Evolutionary conservation across 2,888 invertebrate species (phyloP).

Genomic region (Drosophila koepferae): DNA sequence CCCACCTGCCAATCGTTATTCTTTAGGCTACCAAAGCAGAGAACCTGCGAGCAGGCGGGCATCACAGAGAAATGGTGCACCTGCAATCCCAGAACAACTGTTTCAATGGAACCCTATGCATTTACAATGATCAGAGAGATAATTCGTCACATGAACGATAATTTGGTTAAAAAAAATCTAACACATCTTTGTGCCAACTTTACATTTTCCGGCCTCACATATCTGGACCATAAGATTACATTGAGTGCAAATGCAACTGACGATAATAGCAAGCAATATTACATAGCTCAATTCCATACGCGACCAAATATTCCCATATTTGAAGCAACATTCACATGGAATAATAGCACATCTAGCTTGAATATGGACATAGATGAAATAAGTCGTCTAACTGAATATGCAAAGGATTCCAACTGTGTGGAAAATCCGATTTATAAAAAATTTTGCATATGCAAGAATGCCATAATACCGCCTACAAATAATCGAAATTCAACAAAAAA

Average conservation of each 20-base stretch:
- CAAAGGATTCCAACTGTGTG: fast-evolving
- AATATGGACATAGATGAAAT: background rate
- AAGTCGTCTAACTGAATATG: background rate
- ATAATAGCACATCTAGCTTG: background rate
- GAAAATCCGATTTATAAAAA: background rate
- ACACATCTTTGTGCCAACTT: background rate
- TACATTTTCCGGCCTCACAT: background rate
- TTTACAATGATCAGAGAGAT: background rate
- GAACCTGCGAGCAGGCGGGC: slow-evolving; percentile 1
- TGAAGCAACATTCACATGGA: background rate
- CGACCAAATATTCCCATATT: background rate
- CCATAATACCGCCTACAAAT: background rate
- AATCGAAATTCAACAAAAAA: too few species aligned
- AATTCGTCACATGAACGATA: background rate
- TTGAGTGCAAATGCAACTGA: background rate
- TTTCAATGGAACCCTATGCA: background rate
- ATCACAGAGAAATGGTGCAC: background rate
- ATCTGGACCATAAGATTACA: background rate
- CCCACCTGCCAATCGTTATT: background rate
- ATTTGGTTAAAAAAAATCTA: background rate
- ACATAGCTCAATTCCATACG: background rate
- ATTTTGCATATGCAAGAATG: slow-evolving; percentile 1
- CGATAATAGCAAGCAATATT: background rate
- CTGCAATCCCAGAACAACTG: background rate
- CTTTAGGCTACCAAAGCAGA: background rate